phyloP scores from a whole-genome alignment of 2,113 vertebrate genomes.

The Leptosomus discolor region DNA sequence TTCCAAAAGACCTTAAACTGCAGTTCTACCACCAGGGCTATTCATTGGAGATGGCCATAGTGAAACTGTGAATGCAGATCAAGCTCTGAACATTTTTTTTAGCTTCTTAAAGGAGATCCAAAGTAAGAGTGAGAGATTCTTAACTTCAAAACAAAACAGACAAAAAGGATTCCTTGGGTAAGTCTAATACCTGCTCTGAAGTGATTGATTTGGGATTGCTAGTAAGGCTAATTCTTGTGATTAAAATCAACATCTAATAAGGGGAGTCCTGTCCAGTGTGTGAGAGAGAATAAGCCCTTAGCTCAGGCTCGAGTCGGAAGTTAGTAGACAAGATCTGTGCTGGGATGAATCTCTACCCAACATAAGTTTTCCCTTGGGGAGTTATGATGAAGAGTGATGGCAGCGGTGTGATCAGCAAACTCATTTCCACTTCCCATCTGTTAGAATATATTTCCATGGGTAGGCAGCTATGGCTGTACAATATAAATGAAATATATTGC shows the following conservation, averaged over 20 bases:
- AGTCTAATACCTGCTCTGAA: neutral
- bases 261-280: neutral
- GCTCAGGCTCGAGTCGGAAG: neutral
- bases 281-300: neutral
- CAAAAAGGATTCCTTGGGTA: neutral
- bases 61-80: neutral
- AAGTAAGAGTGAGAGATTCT: neutral
- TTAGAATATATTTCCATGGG: neutral
- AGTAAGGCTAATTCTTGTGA: neutral
- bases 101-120: neutral
- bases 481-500: neutral
- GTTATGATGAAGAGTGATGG: neutral
- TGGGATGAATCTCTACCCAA: neutral
- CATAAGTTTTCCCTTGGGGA: neutral
- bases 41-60: neutral
- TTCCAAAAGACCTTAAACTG: neutral
- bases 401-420: constrained; percentile 7
- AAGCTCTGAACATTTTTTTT: neutral
- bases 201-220: neutral
- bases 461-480: neutral
- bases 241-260: neutral
- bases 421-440: neutral
- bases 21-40: neutral
- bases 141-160: neutral
- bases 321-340: neutral